Base-by-base conservation (phyloP, 2,888 invertebrate genomes). In the Lepidochrysops patricia region DNA sequence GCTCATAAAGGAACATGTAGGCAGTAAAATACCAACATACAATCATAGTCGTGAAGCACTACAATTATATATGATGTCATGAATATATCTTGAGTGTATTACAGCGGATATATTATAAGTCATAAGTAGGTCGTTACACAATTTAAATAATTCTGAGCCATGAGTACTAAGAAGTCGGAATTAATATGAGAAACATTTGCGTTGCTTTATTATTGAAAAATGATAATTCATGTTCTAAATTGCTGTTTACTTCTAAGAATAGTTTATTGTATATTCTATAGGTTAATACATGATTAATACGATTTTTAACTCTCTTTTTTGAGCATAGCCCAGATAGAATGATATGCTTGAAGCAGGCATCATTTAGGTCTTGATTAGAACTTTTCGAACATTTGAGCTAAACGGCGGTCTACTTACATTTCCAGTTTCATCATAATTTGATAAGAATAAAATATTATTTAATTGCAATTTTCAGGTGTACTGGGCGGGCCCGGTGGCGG, bases 401-500 rank as follows among this genome's bases (percentile, higher is more conserved):
- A n/a, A n/a, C n/a, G n/a, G n/a, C n/a, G n/a, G n/a, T n/a, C n/a
- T n/a, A n/a, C n/a, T n/a, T n/a, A n/a, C n/a, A n/a, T n/a, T n/a
- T n/a, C n/a, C n/a, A n/a, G n/a, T n/a, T n/a, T n/a, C n/a, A n/a
- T n/a, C n/a, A n/a, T n/a, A n/a, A n/a, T n/a, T n/a, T n/a, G n/a
- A n/a, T n/a, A n/a, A n/a, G n/a, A n/a, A n/a, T 34, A 7, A 4
- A 34, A 5, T 12, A 34, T 5, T 34, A 12, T 34, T 34, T 34
- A 34, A 12, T 6, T 2, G n/a, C n/a, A 1, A 34, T 52, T 71
- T 72, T 3, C 74, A 93, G 94, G 86, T 96, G 0, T 97, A 96
- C 84, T 97, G 97, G 97, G 91, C 93, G n/a, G 97, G 97, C 0
- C 97, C 97, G 0, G 91, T 95, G 62, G 86, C 94, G 1, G 97